These are phyloP conservation scores for Petromus typicus DNA, from an alignment of 2,113 vertebrate genomes.

Conservation along the genomic window DNA sequence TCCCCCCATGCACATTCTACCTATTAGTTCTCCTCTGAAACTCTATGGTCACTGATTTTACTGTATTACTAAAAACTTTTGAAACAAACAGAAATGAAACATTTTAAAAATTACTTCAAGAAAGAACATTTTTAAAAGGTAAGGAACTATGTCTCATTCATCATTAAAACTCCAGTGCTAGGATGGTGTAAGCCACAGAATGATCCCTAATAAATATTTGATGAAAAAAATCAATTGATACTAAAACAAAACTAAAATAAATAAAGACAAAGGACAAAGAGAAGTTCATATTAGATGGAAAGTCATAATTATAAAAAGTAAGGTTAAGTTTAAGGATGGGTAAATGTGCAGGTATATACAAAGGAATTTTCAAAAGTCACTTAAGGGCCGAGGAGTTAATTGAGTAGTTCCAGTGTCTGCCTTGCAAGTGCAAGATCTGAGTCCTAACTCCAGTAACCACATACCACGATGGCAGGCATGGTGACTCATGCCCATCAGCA, in stretches of 20 bases:
- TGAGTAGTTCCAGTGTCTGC: no score
- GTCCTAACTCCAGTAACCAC: no score
- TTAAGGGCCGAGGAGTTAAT: no score
- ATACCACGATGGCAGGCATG: no score
- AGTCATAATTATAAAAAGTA: no score
- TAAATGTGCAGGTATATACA: background rate
- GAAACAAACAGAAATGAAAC: background rate
- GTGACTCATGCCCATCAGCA: no score
- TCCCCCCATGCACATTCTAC: background rate
- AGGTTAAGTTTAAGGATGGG: no score
- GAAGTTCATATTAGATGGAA: no score
- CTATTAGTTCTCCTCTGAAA: background rate
- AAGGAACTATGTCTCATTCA: background rate
- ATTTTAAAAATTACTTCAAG: background rate
- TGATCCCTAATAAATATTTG: background rate
- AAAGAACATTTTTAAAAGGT: background rate
- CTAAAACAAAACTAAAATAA: background rate
- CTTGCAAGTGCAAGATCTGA: no score
- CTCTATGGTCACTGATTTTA: background rate
- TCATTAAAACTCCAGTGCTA: background rate
- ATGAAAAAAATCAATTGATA: background rate
- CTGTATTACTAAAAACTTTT: background rate
- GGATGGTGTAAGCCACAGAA: background rate
- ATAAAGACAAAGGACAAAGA: no score
- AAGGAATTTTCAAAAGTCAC: background rate